phyloP scores from a whole-genome alignment of 2,797 vertebrate genomes.

The Chiroxiphia lanceolata region DNA sequence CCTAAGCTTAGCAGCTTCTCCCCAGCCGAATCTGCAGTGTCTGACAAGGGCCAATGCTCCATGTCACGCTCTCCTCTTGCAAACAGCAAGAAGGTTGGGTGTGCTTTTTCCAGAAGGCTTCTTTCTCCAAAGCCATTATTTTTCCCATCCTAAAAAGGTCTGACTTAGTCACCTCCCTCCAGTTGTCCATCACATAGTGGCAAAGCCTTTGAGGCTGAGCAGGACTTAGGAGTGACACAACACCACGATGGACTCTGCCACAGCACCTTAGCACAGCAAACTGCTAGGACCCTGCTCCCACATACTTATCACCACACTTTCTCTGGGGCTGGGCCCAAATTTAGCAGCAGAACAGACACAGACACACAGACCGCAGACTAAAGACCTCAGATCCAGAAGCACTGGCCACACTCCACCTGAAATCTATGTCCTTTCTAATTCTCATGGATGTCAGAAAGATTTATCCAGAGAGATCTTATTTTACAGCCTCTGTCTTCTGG shows the following conservation, averaged over 20 bases:
- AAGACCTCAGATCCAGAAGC: not conserved
- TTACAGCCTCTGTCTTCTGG: not conserved
- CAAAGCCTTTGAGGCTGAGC: not conserved
- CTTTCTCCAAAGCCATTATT: not conserved
- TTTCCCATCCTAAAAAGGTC: not conserved
- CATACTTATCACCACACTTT: not conserved
- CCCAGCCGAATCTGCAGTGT: not conserved
- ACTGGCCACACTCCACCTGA: not conserved
- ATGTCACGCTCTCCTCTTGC: not conserved
- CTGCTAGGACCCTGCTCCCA: not conserved
- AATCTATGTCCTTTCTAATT: not conserved
- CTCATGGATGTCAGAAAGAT: slow-evolving; percentile 9
- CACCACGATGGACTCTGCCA: not conserved
- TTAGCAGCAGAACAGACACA: not conserved
- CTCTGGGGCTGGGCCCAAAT: not conserved
- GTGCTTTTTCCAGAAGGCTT: not conserved
- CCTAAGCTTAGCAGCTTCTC: too few species aligned
- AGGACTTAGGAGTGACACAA: not conserved
- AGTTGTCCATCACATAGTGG: fast-evolving
- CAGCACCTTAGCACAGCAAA: not conserved
- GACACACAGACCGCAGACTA: not conserved
- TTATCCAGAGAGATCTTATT: not conserved
- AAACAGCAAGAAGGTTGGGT: not conserved
- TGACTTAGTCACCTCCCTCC: not conserved
- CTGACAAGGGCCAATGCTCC: not conserved